These are phyloP conservation scores for Frieseomelitta varia DNA, from an alignment of 1,140 invertebrate species.

Conservation along the genomic window DNA sequence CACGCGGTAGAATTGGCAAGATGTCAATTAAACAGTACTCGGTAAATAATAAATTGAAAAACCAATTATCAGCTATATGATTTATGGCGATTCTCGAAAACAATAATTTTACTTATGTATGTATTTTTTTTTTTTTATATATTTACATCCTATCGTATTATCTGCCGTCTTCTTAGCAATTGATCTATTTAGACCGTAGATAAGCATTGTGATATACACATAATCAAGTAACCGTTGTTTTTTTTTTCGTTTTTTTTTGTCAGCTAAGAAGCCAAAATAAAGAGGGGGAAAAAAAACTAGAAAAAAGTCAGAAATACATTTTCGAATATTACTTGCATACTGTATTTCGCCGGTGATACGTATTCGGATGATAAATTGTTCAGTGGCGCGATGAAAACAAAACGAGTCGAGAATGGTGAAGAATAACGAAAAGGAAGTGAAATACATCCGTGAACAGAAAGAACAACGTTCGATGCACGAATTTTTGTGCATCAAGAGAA, in stretches of 20 bases:
- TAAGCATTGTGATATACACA: conserved; percentile 37
- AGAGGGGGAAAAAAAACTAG: conserved; percentile 11
- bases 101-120: conserved; percentile 17
- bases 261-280: conserved; percentile 36
- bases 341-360: conserved; percentile 53
- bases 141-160: conserved; percentile 15
- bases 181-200: background rate
- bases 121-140: conserved; percentile 3
- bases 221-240: conserved; percentile 13
- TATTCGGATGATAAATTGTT: conserved; percentile 54
- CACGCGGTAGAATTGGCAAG: background rate
- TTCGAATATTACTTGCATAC: conserved; percentile 58
- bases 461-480: background rate
- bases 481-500: background rate
- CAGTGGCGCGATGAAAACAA: background rate
- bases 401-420: background rate
- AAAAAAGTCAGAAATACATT: background rate
- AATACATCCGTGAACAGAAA: background rate
- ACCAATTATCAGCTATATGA: background rate
- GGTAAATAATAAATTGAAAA: background rate
- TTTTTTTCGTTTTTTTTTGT: conserved; percentile 41
- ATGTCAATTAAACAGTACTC: conserved; percentile 6
- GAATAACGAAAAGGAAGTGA: conserved; percentile 1
- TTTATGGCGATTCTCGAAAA: conserved; percentile 13
- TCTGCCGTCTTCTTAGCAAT: background rate